A percentile compares a stretch with the other conserved stretches of the same genome.
These are phyloP conservation scores for Clanis bilineata DNA, from an alignment of 2,888 invertebrate species.

Conservation along the genomic window DNA sequence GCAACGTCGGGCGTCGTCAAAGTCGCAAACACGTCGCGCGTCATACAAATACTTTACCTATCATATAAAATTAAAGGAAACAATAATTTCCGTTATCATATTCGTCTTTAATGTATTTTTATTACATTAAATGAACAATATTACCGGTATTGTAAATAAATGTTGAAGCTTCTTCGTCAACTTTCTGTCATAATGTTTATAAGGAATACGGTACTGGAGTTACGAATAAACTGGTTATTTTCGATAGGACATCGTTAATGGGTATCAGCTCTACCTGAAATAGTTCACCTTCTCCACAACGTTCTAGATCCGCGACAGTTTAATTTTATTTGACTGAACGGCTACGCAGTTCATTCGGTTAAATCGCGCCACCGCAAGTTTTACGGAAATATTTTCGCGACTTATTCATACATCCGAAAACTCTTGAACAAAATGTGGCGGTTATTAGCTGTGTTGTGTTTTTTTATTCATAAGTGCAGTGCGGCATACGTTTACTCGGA, in stretches of 20 bases:
- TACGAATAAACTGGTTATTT: not conserved
- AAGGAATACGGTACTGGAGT: not conserved
- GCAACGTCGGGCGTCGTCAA: conserved; percentile 1
- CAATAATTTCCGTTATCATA: not conserved
- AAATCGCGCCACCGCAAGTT: conserved; percentile 34
- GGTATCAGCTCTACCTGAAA: not conserved
- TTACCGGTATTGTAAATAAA: not conserved
- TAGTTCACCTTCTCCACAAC: conserved; percentile 23
- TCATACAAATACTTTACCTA: conserved; percentile 21
- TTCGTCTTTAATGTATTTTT: too few species aligned
- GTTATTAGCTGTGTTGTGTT: conserved; percentile 33
- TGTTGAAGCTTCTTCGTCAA: not conserved
- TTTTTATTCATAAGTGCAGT: conserved; percentile 37
- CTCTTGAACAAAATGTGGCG: conserved; percentile 34
- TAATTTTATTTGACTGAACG: conserved; percentile 42
- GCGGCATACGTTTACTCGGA: conserved; percentile 45
- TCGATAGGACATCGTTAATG: conserved; percentile 3
- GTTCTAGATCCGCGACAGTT: conserved; percentile 26
- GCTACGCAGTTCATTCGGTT: conserved; percentile 38
- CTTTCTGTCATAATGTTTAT: not conserved
- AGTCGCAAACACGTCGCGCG: conserved; percentile 14
- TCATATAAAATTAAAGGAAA: not conserved
- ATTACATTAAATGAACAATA: not conserved
- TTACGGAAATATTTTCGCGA: conserved; percentile 8
- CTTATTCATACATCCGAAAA: conserved; percentile 20